These are phyloP conservation scores for Caracal caracal DNA, from an alignment of 2,113 vertebrate genomes.

Conservation along the genomic window DNA sequence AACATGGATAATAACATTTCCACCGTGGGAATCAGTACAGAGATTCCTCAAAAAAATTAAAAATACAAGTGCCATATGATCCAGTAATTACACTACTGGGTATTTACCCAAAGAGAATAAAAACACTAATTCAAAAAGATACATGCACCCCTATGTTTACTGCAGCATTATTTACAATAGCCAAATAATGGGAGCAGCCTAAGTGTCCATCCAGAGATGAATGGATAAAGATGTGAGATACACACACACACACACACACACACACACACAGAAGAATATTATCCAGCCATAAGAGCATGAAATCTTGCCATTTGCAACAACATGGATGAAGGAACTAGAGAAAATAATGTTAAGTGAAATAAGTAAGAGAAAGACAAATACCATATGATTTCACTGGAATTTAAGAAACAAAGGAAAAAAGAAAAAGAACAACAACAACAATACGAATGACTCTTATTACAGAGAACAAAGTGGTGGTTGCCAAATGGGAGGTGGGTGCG, in stretches of 20 bases:
- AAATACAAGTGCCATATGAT: background rate
- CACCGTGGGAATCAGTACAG: background rate
- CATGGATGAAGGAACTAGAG: background rate
- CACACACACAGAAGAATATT: background rate
- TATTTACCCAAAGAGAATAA: background rate
- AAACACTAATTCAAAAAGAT: background rate
- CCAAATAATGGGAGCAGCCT: background rate
- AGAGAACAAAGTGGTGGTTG: background rate
- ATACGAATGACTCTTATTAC: background rate
- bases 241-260: fast-evolving
- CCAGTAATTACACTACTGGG: background rate
- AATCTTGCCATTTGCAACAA: background rate
- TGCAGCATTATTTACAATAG: background rate
- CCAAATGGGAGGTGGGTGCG: background rate
- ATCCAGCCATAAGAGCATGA: background rate
- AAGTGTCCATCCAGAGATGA: background rate
- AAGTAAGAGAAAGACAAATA: background rate
- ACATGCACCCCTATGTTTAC: background rate
- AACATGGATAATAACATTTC: background rate
- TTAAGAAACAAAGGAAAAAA: background rate
- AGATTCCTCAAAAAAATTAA: background rate
- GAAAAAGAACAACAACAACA: background rate
- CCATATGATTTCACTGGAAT: background rate
- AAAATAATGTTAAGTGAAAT: background rate
- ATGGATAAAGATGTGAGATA: background rate